A percentile compares a stretch with the other conserved stretches of the same genome.
Conservation (phyloP, 2,888 invertebrate genomes). For the Pachliopta kotzebuea region DNA sequence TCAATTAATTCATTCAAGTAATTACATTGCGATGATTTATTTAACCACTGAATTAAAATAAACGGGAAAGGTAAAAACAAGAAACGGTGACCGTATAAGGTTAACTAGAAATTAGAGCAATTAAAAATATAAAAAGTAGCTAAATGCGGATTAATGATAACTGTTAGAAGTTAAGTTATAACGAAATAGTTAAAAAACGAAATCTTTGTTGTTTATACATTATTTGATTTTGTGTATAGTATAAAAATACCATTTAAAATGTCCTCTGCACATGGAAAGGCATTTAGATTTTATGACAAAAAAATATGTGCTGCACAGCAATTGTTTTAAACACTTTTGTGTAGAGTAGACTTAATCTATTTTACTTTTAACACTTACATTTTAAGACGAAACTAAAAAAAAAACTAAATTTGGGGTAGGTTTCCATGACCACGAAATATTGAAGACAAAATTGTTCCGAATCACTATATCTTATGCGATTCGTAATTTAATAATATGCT, state of each 20-base stretch:
- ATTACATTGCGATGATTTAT: slow-evolving; percentile 22
- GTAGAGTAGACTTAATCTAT: neutral
- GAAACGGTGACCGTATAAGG: slow-evolving; percentile 12
- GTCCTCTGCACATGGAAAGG: no score
- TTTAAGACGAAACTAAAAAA: slow-evolving; percentile 10
- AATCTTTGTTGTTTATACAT: neutral
- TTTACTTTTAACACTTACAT: neutral
- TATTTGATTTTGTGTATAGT: no score
- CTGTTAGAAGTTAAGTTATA: neutral
- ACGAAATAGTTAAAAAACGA: neutral
- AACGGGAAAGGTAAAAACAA: slow-evolving; percentile 16
- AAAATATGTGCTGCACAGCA: no score
- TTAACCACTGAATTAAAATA: slow-evolving; percentile 4
- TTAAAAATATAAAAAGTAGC: slow-evolving; percentile 17
- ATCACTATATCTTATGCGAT: neutral
- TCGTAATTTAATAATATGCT: slow-evolving; percentile 24
- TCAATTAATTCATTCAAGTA: slow-evolving; percentile 22
- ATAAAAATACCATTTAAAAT: no score
- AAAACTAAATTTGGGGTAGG: neutral
- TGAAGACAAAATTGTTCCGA: slow-evolving; percentile 16
- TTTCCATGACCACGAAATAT: slow-evolving; percentile 6
- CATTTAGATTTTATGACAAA: no score
- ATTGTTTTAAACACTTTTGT: neutral
- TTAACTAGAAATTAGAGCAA: slow-evolving; percentile 24
- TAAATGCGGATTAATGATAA: neutral